Conservation (phyloP, 2,113 vertebrate species). For the Caranx ignobilis region DNA sequence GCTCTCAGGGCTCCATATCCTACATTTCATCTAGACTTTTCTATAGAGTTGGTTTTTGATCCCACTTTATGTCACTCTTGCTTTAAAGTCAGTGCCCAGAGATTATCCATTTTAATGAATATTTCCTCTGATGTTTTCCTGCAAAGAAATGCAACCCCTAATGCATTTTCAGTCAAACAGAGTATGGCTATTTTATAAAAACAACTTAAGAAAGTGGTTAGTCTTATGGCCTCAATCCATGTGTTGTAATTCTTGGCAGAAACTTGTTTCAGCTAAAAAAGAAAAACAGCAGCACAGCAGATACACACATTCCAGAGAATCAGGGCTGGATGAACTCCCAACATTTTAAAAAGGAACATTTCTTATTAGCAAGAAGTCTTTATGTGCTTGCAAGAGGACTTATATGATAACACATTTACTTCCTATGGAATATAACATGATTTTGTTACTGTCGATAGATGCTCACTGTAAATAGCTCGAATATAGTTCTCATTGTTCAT, state of each 20-base stretch:
- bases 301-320: slow-evolving; percentile 38
- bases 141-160: slow-evolving; percentile 21
- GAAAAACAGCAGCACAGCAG: slow-evolving; percentile 18
- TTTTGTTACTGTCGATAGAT: slow-evolving; percentile 16
- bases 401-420: slow-evolving; percentile 4
- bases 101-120: slow-evolving; percentile 63
- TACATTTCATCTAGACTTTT: slow-evolving; percentile 47
- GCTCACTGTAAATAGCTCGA: slow-evolving; percentile 4
- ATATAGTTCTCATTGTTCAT: slow-evolving; percentile 9
- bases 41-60: slow-evolving; percentile 54
- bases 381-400: slow-evolving; percentile 1
- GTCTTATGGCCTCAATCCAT: slow-evolving; percentile 40
- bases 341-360: slow-evolving; percentile 36
- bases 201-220: slow-evolving; percentile 37
- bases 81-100: slow-evolving; percentile 56
- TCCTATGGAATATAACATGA: slow-evolving; percentile 7
- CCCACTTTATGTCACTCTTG: slow-evolving; percentile 40
- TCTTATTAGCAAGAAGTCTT: not conserved
- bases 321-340: slow-evolving; percentile 23
- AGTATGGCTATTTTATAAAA: slow-evolving; percentile 41
- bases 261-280: slow-evolving; percentile 26
- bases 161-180: slow-evolving; percentile 23
- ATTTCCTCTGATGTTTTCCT: slow-evolving; percentile 51
- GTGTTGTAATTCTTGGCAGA: slow-evolving; percentile 57
- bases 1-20: slow-evolving; percentile 40